These are phyloP conservation scores for Alectoris magna DNA, from an alignment of 2,797 vertebrate genomes.

Conservation along the genomic window DNA sequence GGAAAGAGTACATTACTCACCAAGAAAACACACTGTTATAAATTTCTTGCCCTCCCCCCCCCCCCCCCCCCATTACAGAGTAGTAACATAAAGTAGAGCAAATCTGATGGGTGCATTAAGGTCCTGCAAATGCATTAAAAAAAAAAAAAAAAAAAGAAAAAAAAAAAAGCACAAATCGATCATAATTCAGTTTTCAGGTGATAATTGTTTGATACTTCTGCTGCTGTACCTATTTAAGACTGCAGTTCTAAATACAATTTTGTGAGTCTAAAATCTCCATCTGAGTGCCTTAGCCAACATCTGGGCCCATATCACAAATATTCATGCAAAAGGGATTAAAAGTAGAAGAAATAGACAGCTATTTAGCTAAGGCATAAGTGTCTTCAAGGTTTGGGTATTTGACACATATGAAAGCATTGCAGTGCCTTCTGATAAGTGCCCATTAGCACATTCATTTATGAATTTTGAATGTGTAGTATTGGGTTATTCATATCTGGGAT, in stretches of 20 bases:
- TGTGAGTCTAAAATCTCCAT: not conserved
- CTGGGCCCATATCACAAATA: not conserved
- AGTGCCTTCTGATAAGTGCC: not conserved
- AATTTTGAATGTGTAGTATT: not conserved
- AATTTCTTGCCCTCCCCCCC: not conserved
- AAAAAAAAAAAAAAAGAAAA: fast-evolving
- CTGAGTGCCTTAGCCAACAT: not conserved
- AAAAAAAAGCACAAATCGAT: not conserved
- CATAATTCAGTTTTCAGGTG: not conserved
- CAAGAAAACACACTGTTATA: not conserved
- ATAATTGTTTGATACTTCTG: not conserved
- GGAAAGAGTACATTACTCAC: not conserved
- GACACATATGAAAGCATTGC: not conserved
- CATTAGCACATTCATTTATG: not conserved
- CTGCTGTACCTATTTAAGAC: not conserved
- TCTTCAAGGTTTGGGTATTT: not conserved
- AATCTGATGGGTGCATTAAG: not conserved
- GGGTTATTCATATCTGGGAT: not conserved
- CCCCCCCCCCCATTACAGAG: not conserved
- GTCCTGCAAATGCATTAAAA: not conserved
- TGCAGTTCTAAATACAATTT: not conserved
- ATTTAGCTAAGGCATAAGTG: fast-evolving
- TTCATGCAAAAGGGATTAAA: not conserved
- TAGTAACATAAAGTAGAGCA: not conserved
- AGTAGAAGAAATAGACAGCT: not conserved